phyloP scores from a whole-genome alignment of 2,797 vertebrate species.

The Pempheris klunzingeri region DNA sequence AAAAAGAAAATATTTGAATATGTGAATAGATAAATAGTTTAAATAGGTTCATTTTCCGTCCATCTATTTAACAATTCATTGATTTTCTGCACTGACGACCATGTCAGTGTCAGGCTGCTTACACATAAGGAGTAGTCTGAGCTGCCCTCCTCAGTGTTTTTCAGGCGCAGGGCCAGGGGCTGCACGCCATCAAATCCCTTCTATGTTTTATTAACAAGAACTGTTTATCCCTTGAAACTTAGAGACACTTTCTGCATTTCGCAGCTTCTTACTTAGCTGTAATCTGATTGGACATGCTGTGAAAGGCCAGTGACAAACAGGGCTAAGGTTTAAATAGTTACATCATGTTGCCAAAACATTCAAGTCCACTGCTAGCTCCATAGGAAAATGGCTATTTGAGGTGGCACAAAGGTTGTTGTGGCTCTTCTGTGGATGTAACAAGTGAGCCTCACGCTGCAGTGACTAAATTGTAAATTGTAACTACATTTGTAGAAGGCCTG shows the following conservation, averaged over 20 bases:
- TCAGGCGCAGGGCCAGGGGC: too few species aligned
- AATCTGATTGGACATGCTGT: conserved; percentile 27
- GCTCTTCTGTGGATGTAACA: too few species aligned
- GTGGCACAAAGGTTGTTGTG: conserved; percentile 8
- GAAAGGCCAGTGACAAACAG: conserved; percentile 25
- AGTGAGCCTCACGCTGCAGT: neutral
- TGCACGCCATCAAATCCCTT: too few species aligned
- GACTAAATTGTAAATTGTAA: conserved; percentile 14
- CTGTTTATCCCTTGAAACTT: too few species aligned
- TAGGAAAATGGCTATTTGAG: neutral
- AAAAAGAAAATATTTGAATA: neutral
- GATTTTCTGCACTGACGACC: neutral
- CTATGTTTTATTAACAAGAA: neutral
- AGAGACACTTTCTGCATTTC: neutral
- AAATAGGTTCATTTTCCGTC: neutral
- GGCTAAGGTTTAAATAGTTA: neutral
- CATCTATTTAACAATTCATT: neutral
- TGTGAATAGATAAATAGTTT: neutral
- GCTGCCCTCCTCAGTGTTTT: too few species aligned
- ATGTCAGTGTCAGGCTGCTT: neutral
- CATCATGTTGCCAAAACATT: conserved; percentile 25
- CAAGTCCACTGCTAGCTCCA: neutral
- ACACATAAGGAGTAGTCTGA: neutral
- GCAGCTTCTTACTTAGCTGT: neutral
- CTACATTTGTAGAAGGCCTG: neutral